phyloP scores from a whole-genome alignment of 2,113 vertebrate genomes.

The Pungitius pungitius region DNA sequence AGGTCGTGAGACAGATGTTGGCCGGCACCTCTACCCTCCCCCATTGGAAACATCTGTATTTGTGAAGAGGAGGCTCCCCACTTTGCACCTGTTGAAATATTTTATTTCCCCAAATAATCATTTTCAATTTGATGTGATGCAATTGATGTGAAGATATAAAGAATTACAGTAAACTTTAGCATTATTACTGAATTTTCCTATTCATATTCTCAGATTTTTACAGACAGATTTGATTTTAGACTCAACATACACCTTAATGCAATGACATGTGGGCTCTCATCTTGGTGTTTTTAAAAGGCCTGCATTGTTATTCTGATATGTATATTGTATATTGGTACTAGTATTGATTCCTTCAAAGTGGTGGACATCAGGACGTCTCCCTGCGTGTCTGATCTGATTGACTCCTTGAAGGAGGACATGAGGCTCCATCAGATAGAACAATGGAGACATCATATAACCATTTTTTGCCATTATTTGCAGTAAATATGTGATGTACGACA shows the following conservation, averaged over 20 bases:
- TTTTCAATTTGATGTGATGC: neutral
- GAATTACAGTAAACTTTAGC: neutral
- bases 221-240: constrained; percentile 1
- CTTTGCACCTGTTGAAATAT: neutral
- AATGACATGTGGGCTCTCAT: neutral
- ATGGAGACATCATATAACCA: neutral
- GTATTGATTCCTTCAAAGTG: neutral
- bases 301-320: neutral
- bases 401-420: too few species aligned
- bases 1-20: neutral
- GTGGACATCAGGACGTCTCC: too few species aligned
- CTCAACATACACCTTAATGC: neutral
- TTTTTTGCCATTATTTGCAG: too few species aligned
- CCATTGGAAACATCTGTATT: neutral
- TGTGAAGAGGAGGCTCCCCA: neutral
- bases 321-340: neutral
- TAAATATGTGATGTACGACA: too few species aligned
- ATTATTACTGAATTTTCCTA: neutral
- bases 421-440: neutral
- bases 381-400: neutral
- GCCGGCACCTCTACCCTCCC: neutral
- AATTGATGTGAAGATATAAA: neutral
- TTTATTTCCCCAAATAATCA: neutral
- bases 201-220: neutral
- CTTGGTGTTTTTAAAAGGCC: neutral